Evolutionary conservation across 2,797 vertebrate species (phyloP).

Genomic region (Choloepus didactylus): DNA sequence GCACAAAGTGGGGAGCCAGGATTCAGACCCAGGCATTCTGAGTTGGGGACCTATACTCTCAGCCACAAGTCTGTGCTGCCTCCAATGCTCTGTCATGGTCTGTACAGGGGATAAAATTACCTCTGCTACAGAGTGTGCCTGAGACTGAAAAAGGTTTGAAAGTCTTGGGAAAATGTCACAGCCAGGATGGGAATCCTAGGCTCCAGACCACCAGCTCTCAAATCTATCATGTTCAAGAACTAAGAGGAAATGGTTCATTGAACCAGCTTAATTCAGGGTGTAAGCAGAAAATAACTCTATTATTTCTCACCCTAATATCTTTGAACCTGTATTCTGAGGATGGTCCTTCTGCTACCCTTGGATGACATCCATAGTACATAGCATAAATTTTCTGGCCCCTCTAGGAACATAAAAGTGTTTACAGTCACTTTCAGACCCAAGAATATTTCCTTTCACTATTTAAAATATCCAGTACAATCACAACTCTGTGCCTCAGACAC

Average conservation of each 20-base stretch:
- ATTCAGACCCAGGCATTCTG: background rate
- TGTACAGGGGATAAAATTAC: background rate
- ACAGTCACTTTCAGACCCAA: background rate
- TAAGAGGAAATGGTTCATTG: background rate
- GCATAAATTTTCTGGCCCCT: background rate
- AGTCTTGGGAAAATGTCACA: background rate
- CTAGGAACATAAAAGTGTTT: background rate
- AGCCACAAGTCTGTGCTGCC: background rate
- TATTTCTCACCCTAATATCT: background rate
- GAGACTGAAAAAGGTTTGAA: background rate
- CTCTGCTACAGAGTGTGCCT: background rate
- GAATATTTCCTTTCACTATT: background rate
- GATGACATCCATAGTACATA: background rate
- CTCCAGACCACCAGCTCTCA: background rate
- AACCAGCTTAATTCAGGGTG: background rate
- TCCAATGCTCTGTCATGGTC: background rate
- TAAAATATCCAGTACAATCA: slow-evolving; percentile 16
- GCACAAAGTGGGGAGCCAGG: background rate
- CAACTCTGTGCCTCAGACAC: background rate
- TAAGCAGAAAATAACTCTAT: background rate
- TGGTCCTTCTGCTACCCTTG: background rate
- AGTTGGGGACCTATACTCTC: background rate
- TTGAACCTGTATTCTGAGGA: background rate
- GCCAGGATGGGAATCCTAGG: background rate
- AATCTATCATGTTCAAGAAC: background rate